Conservation (phyloP, 2,888 invertebrate genomes). For the Philhelius pedissequus region DNA sequence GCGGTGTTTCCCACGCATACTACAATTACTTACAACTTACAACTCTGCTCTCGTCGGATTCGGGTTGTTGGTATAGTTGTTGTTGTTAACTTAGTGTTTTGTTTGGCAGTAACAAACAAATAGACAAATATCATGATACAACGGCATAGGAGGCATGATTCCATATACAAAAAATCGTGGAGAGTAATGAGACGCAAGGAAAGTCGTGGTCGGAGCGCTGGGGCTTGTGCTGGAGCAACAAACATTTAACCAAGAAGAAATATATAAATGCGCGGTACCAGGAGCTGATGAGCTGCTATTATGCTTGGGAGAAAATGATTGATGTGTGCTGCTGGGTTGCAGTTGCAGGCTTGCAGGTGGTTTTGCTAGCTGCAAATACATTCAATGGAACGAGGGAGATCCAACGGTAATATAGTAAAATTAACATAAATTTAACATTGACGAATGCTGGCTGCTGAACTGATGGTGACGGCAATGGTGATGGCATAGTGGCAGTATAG, state of each 20-base stretch:
- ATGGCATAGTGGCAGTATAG: background rate
- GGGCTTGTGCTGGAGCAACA: background rate
- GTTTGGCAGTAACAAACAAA: conserved; percentile 60
- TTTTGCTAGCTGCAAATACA: conserved; percentile 32
- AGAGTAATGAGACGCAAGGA: background rate
- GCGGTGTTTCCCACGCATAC: conserved; percentile 60
- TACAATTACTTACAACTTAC: conserved; percentile 48
- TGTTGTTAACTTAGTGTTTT: conserved; percentile 53
- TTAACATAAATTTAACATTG: conserved; percentile 64
- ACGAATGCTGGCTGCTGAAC: conserved; percentile 41
- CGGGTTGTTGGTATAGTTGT: background rate
- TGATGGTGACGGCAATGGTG: too few species aligned
- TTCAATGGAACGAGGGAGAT: conserved; percentile 10
- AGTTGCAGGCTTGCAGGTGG: conserved; percentile 64
- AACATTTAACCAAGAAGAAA: background rate
- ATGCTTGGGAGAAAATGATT: conserved; percentile 53
- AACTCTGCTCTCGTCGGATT: conserved; percentile 17
- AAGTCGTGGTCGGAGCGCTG: background rate
- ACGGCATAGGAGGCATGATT: background rate
- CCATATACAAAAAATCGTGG: conserved; percentile 47
- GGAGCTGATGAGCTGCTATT: conserved; percentile 20
- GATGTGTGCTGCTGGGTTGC: conserved; percentile 54
- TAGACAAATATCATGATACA: conserved; percentile 61
- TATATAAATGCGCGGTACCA: conserved; percentile 25
- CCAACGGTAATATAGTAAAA: conserved; percentile 48